Percentiles rank a stretch among this genome's conserved stretches.
Evolutionary conservation across 2,888 invertebrate genomes (phyloP).

Genomic region (Uropetala carovei): DNA sequence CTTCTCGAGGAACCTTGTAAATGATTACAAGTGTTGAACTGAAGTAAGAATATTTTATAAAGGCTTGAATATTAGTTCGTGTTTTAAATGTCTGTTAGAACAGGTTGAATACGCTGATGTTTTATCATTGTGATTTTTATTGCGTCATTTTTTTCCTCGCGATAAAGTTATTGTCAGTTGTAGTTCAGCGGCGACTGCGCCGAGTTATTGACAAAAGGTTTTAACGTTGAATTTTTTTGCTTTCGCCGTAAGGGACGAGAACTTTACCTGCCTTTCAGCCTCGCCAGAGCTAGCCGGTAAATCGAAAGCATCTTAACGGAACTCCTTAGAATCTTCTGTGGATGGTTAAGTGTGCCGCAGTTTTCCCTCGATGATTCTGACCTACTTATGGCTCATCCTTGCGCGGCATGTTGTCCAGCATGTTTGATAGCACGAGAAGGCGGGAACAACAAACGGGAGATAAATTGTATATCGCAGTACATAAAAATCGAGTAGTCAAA

Average conservation of each 20-base stretch:
- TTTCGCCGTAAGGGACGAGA: background rate
- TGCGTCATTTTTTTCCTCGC: background rate
- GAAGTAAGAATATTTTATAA: background rate
- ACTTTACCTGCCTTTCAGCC: background rate
- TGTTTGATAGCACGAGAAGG: background rate
- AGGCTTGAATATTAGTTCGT: background rate
- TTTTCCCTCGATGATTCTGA: conserved; percentile 25
- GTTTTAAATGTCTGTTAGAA: background rate
- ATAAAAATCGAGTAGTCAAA: no score
- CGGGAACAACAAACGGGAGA: background rate
- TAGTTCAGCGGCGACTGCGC: no score
- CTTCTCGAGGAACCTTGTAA: no score
- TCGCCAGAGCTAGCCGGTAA: background rate
- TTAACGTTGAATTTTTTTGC: background rate
- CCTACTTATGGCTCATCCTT: conserved; percentile 55
- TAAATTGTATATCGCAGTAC: no score
- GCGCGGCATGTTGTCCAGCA: conserved; percentile 29
- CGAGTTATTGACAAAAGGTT: background rate
- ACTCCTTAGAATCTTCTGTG: background rate
- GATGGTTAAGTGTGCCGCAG: conserved; percentile 40
- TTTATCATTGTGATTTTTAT: background rate
- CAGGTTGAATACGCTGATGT: background rate
- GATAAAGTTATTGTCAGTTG: no score
- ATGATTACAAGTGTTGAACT: background rate
- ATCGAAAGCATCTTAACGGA: conserved; percentile 34